Percentiles rank a stretch among this genome's conserved stretches.
Conservation (phyloP, 1,140 invertebrate genomes). For the Steinernema feltiae region DNA sequence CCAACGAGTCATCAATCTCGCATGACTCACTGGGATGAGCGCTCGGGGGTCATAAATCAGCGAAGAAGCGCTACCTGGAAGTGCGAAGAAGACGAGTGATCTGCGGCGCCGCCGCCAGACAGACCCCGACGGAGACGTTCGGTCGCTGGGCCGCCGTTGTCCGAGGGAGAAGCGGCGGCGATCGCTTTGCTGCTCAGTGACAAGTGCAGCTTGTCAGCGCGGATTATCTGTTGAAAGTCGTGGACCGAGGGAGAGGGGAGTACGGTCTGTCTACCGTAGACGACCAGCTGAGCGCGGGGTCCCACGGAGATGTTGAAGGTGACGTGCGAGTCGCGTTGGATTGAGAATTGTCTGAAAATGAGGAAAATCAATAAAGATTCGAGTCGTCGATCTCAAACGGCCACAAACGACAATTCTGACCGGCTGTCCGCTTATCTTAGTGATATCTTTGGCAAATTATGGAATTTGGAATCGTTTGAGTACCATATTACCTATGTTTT, state of each 20-base stretch:
- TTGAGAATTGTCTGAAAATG: not conserved
- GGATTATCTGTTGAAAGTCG: constrained; percentile 13
- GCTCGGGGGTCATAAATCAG: constrained; percentile 3
- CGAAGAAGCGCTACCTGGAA: not conserved
- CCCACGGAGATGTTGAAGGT: constrained; percentile 16
- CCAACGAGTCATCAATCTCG: constrained; percentile 6
- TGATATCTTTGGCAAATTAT: too few relatives aligned
- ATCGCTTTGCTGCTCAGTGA: not conserved
- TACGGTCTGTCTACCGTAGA: constrained; percentile 17
- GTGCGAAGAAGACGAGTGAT: not conserved
- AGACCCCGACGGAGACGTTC: constrained; percentile 1
- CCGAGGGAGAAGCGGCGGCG: not conserved
- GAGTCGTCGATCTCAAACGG: too few relatives aligned
- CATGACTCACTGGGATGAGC: not conserved
- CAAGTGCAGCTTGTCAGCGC: constrained; percentile 15
- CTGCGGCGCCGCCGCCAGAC: too few relatives aligned
- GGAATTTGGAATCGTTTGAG: too few relatives aligned
- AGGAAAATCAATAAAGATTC: not conserved
- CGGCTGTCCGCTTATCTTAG: too few relatives aligned
- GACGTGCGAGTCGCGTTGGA: constrained; percentile 16
- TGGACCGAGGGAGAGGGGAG: constrained; percentile 8
- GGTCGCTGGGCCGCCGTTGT: not conserved
- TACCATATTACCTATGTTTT: too few relatives aligned
- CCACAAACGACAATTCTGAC: too few relatives aligned
- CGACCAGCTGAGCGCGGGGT: constrained; percentile 5